Evolutionary conservation across 2,113 vertebrate genomes (phyloP).

Genomic region (Lycaon pictus): DNA sequence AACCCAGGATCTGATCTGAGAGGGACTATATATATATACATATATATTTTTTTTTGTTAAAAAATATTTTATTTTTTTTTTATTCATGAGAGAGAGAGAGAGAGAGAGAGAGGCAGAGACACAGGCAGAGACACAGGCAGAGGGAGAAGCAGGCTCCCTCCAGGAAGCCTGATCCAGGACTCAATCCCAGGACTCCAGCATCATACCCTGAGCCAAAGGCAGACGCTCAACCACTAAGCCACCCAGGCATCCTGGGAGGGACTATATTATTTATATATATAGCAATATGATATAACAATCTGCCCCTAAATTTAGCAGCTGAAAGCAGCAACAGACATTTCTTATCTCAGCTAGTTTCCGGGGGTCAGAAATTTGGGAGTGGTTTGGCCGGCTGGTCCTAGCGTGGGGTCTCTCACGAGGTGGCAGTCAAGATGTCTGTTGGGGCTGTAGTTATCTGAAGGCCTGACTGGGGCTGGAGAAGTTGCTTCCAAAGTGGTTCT

Average conservation of each 20-base stretch:
- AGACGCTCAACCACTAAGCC: too few species aligned
- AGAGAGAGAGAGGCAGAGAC: too few species aligned
- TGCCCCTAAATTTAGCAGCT: neutral
- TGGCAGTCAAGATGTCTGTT: neutral
- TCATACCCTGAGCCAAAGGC: too few species aligned
- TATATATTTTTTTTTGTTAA: neutral
- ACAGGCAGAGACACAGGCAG: too few species aligned
- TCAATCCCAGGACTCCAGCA: too few species aligned
- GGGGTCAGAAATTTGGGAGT: neutral
- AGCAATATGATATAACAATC: neutral
- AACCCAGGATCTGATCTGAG: neutral
- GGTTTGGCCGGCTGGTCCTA: neutral
- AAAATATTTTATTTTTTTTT: too few species aligned
- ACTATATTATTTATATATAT: neutral
- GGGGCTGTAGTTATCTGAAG: neutral
- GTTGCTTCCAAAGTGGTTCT: neutral
- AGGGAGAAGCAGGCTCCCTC: too few species aligned
- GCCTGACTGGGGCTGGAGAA: neutral
- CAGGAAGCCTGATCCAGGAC: too few species aligned
- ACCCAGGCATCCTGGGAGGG: neutral
- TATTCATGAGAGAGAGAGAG: too few species aligned
- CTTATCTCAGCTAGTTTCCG: neutral
- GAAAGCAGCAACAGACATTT: neutral
- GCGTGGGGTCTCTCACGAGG: neutral
- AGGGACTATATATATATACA: neutral